These are phyloP conservation scores for Drosophila ogumai DNA, from an alignment of 1,140 invertebrate species.

Conservation along the genomic window DNA sequence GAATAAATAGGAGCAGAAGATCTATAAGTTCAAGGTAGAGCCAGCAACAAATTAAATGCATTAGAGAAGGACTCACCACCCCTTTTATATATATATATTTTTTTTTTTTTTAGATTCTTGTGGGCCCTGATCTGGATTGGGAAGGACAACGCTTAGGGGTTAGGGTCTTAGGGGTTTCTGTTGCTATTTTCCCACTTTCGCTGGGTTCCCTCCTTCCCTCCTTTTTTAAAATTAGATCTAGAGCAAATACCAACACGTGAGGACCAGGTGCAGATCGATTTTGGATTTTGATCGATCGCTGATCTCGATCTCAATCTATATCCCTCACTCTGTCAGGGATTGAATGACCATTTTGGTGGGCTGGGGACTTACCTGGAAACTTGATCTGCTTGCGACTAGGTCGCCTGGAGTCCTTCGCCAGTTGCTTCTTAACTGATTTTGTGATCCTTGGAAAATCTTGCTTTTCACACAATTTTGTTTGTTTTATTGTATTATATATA, in stretches of 20 bases:
- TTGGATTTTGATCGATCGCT: constrained; percentile 25
- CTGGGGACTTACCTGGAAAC: constrained; percentile 28
- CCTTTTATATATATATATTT: constrained; percentile 41
- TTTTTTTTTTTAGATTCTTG: constrained; percentile 17
- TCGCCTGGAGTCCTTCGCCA: constrained; percentile 35
- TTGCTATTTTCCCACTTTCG: constrained; percentile 12
- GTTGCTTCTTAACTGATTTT: constrained; percentile 1
- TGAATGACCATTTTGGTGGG: constrained; percentile 22
- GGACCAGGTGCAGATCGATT: constrained; percentile 62
- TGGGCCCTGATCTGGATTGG: constrained; percentile 36
- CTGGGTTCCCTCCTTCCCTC: not conserved
- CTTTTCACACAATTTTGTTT: not conserved
- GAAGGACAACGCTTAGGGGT: constrained; percentile 27
- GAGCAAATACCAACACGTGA: constrained; percentile 68
- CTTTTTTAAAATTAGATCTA: constrained; percentile 76
- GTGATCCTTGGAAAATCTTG: not conserved
- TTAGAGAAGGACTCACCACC: constrained; percentile 69
- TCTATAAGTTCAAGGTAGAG: constrained; percentile 3
- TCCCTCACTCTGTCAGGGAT: constrained; percentile 4
- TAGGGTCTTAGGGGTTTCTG: constrained; percentile 42
- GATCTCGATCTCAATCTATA: constrained; percentile 7
- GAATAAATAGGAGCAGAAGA: not conserved
- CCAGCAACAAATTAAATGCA: constrained; percentile 82
- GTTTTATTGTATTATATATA: no score
- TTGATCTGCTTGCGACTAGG: constrained; percentile 59